These are phyloP conservation scores for Anthopleura sola DNA, from an alignment of 64 coral and sea anemone species.

Conservation along the genomic window DNA sequence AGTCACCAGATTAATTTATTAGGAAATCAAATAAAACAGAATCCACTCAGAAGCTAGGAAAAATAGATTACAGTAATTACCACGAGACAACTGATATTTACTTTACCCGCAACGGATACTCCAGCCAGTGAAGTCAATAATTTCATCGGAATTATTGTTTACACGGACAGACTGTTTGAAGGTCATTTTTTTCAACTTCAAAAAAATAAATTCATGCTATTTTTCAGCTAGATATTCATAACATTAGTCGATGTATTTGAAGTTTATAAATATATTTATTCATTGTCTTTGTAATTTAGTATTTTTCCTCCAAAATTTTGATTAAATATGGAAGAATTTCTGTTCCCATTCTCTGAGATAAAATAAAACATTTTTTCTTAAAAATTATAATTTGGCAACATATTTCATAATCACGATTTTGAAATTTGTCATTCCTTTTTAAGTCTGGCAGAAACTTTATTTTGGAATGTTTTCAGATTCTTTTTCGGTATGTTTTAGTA, in stretches of 20 bases:
- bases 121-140: background rate
- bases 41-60: background rate
- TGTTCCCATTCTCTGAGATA: too few relatives aligned
- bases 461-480: too few relatives aligned
- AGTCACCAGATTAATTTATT: background rate
- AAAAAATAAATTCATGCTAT: background rate
- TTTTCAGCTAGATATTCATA: background rate
- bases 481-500: too few relatives aligned
- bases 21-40: slow-evolving; percentile 3
- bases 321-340: background rate
- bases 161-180: slow-evolving; percentile 4
- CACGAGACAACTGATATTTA: background rate
- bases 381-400: too few relatives aligned
- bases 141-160: background rate
- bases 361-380: too few relatives aligned
- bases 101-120: background rate
- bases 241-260: background rate
- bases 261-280: background rate
- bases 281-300: background rate
- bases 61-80: background rate
- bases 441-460: too few relatives aligned
- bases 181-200: slow-evolving; percentile 3
- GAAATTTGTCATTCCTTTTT: too few relatives aligned
- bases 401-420: too few relatives aligned
- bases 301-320: background rate